Conservation (phyloP, 2,797 vertebrate genomes). For the Garrulus glandarius region DNA sequence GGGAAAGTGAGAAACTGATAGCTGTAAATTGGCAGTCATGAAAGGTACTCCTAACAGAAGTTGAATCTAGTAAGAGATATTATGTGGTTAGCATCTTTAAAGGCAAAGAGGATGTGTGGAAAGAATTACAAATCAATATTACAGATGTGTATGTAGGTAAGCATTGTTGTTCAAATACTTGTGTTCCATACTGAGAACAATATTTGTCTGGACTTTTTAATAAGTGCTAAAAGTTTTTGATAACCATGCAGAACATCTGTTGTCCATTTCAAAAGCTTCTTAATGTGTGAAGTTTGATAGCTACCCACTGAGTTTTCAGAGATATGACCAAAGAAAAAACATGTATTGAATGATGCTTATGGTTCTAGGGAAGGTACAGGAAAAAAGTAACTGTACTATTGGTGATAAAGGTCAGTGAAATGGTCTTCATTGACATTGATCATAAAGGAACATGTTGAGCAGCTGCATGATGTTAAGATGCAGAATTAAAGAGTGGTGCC, state of each 20-base stretch:
- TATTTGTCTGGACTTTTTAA: background rate
- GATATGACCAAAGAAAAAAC: background rate
- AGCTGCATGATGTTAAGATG: background rate
- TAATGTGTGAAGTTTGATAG: background rate
- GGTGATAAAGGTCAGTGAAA: background rate
- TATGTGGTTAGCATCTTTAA: background rate
- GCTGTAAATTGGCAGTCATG: background rate
- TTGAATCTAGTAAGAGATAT: background rate
- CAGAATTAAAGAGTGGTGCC: background rate
- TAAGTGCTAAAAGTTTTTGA: background rate
- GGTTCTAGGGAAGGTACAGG: background rate
- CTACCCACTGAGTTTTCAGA: background rate
- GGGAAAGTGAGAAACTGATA: background rate
- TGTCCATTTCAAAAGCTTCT: background rate
- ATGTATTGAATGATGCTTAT: background rate
- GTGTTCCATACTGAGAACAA: background rate
- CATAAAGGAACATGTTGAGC: background rate
- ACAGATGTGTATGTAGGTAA: background rate
- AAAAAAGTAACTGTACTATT: background rate
- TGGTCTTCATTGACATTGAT: background rate
- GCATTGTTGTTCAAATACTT: background rate
- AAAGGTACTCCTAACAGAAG: background rate
- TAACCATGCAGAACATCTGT: background rate
- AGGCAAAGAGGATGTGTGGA: background rate
- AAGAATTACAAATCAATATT: background rate